Evolutionary conservation across 2,888 invertebrate species (phyloP).

Genomic region (Pristionchus japonicus): DNA sequence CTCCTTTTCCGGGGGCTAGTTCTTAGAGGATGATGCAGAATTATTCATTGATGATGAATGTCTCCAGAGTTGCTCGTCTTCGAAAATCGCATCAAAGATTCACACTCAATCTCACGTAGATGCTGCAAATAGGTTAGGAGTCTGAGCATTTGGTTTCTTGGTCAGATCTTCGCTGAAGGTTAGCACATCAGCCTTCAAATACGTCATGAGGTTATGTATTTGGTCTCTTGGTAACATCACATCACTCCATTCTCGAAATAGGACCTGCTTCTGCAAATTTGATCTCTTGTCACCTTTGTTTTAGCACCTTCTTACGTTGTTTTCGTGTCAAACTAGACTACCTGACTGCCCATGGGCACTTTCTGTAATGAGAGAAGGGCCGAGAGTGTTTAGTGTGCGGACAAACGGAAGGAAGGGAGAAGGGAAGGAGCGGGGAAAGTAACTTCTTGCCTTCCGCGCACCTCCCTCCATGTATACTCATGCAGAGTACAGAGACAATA

Average conservation of each 20-base stretch:
- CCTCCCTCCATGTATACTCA: conserved; percentile 27
- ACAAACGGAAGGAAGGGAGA: not conserved
- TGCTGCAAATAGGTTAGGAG: not conserved
- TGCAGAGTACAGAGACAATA: not conserved
- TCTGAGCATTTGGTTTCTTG: no score
- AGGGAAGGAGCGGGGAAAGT: conserved; percentile 15
- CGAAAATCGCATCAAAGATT: not conserved
- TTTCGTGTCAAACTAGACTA: not conserved
- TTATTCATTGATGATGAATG: conserved; percentile 5
- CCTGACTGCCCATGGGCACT: not conserved
- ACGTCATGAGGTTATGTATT: no score
- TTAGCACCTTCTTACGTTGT: not conserved
- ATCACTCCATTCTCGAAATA: no score
- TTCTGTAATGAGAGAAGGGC: conserved; percentile 38
- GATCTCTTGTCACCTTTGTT: not conserved
- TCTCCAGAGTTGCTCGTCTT: not conserved
- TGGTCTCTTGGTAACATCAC: no score
- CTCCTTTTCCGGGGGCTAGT: not conserved
- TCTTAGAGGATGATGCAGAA: not conserved
- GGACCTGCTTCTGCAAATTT: not conserved
- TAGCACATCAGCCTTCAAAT: no score
- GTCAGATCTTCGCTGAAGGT: not conserved
- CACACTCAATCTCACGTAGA: not conserved
- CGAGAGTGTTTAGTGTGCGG: conserved; percentile 32
- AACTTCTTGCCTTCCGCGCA: not conserved